A percentile compares a stretch with the other conserved stretches of the same genome.
These are phyloP conservation scores for Otus sunia DNA, from an alignment of 2,113 vertebrate species.

Conservation along the genomic window DNA sequence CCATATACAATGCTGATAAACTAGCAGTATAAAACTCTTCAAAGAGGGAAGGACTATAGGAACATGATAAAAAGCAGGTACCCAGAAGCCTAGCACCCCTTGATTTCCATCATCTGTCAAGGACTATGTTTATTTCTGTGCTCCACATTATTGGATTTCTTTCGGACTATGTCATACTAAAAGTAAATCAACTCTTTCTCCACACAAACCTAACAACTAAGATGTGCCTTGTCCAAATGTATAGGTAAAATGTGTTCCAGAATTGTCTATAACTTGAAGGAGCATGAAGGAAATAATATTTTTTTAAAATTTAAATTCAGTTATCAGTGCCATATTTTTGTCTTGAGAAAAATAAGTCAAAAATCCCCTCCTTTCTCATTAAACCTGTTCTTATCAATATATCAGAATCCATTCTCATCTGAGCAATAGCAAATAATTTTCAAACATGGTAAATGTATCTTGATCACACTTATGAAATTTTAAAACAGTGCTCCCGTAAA, in stretches of 20 bases:
- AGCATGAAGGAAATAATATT: background rate
- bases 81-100: background rate
- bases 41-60: background rate
- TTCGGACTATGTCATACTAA: background rate
- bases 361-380: background rate
- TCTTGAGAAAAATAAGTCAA: background rate
- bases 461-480: background rate
- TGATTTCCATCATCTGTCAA: background rate
- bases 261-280: background rate
- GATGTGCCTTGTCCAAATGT: background rate
- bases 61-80: background rate
- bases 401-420: background rate
- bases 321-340: background rate
- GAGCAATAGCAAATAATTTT: background rate
- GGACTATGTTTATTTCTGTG: background rate
- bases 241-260: background rate
- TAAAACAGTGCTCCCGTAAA: background rate
- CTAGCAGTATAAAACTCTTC: background rate
- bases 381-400: background rate
- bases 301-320: background rate
- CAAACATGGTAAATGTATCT: background rate
- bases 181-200: background rate
- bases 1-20: background rate
- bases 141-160: background rate
- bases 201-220: background rate